Percentiles rank a stretch among this genome's conserved stretches.
Evolutionary conservation across 92 coral and sea anemone species (phyloP).

Genomic region (Zoanthus sociatus): DNA sequence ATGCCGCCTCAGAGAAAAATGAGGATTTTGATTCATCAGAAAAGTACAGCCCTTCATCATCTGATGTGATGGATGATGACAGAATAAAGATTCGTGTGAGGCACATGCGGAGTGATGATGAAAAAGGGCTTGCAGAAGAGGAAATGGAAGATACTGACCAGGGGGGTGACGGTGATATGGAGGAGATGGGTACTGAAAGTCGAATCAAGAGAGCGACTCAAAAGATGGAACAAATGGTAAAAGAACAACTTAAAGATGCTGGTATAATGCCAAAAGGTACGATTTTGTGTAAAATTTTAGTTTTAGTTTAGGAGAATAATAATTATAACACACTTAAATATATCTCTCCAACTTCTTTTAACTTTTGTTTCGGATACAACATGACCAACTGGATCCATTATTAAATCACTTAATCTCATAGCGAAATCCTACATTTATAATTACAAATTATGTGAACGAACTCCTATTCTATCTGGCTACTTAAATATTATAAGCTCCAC

Average conservation of each 20-base stretch:
- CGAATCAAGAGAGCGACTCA: slow-evolving; percentile 77
- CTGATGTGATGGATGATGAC: slow-evolving; percentile 45
- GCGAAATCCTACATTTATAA: no score
- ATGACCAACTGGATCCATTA: no score
- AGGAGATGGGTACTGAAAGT: slow-evolving; percentile 65
- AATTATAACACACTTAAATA: no score
- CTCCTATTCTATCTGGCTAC: no score
- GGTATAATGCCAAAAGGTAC: slow-evolving; percentile 91
- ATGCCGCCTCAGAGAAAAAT: slow-evolving; percentile 34
- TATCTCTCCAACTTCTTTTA: no score
- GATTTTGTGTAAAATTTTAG: background rate
- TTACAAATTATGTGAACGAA: no score
- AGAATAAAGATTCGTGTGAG: slow-evolving; percentile 84
- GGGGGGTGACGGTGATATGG: slow-evolving; percentile 55
- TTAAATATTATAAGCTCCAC: no score
- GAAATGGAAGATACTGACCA: slow-evolving; percentile 66
- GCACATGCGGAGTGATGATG: slow-evolving; percentile 71
- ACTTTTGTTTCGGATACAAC: no score
- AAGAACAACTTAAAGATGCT: slow-evolving; percentile 83
- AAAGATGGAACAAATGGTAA: slow-evolving; percentile 93
- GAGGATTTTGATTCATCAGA: slow-evolving; percentile 46
- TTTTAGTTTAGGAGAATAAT: background rate
- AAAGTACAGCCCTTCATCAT: slow-evolving; percentile 5
- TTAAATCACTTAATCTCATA: no score
- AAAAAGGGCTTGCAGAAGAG: slow-evolving; percentile 65